Conservation (phyloP, 2,888 invertebrate species). For the Parnassius apollo region DNA sequence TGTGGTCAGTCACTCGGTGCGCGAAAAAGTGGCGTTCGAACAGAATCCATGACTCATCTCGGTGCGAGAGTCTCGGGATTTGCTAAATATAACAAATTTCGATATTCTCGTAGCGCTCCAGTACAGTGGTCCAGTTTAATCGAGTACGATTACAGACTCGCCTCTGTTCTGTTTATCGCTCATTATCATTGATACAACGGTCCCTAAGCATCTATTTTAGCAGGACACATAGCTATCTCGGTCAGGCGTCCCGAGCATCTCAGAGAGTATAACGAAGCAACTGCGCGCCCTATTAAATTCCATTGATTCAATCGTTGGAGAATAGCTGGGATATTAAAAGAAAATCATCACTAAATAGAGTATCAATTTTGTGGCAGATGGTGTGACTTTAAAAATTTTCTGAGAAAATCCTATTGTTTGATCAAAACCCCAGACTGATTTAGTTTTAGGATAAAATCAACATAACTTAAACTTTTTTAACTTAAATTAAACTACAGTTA, state of each 20-base stretch:
- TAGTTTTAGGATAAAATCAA: too few species aligned
- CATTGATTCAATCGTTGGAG: too few species aligned
- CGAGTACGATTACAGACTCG: neutral
- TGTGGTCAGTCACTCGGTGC: slow-evolving; percentile 23
- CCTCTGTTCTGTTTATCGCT: slow-evolving; percentile 15
- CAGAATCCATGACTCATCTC: slow-evolving; percentile 33
- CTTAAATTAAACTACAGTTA: too few species aligned
- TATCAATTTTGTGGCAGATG: too few species aligned
- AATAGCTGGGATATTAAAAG: too few species aligned
- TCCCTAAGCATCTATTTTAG: slow-evolving; percentile 20
- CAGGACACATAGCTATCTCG: slow-evolving; percentile 20
- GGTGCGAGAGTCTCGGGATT: neutral
- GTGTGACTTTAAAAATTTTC: too few species aligned
- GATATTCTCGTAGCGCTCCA: neutral
- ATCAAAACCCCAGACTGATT: too few species aligned
- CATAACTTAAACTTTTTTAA: too few species aligned
- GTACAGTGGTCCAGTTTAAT: neutral
- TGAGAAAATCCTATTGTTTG: too few species aligned
- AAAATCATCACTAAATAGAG: too few species aligned
- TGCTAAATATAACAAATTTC: slow-evolving; percentile 15
- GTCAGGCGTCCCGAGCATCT: neutral
- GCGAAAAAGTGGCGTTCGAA: slow-evolving; percentile 27
- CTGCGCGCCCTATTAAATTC: too few species aligned
- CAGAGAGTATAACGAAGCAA: neutral
- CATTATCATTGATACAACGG: neutral